Percentiles rank a stretch among this genome's conserved stretches.
These are phyloP conservation scores for Heterocephalus glaber DNA, from an alignment of 2,113 vertebrate species.

Conservation along the genomic window DNA sequence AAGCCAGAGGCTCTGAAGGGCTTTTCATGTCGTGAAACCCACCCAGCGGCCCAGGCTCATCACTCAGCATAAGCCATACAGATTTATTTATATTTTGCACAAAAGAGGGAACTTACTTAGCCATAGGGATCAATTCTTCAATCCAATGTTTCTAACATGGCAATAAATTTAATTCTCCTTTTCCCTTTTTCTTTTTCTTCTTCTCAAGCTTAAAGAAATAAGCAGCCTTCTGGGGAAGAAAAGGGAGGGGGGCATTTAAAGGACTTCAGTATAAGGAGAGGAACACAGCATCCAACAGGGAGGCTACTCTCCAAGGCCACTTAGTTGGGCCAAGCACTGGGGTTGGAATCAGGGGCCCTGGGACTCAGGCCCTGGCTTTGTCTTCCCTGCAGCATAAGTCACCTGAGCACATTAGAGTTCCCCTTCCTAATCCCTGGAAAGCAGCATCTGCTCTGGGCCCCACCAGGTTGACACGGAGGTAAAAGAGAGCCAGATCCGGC, in stretches of 20 bases:
- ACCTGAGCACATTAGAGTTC: neutral
- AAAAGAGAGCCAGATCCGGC: neutral
- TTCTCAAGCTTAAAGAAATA: slow-evolving; percentile 75
- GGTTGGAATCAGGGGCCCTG: neutral
- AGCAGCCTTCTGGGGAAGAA: slow-evolving; percentile 40
- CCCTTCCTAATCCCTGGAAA: neutral
- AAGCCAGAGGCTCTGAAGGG: slow-evolving; percentile 57
- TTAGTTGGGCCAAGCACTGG: neutral
- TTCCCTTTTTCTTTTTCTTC: slow-evolving; percentile 70
- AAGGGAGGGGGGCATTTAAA: neutral
- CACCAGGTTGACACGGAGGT: rapidly evolving
- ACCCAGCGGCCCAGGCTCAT: slow-evolving; percentile 21
- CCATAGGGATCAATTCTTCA: slow-evolving; percentile 84
- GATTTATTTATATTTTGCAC: slow-evolving; percentile 81
- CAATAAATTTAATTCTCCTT: slow-evolving; percentile 80
- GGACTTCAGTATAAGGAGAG: slow-evolving; percentile 7
- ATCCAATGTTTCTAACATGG: slow-evolving; percentile 81
- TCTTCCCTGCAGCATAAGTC: too few species aligned
- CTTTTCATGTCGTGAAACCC: slow-evolving; percentile 32
- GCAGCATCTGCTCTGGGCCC: neutral
- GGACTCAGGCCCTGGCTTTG: neutral
- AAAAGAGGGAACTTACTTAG: slow-evolving; percentile 82
- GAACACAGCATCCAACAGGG: rapidly evolving
- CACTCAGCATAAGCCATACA: slow-evolving; percentile 71
- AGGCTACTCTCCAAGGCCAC: neutral